These are phyloP conservation scores for Dipodomys spectabilis DNA, from an alignment of 2,113 vertebrate genomes.

Conservation along the genomic window DNA sequence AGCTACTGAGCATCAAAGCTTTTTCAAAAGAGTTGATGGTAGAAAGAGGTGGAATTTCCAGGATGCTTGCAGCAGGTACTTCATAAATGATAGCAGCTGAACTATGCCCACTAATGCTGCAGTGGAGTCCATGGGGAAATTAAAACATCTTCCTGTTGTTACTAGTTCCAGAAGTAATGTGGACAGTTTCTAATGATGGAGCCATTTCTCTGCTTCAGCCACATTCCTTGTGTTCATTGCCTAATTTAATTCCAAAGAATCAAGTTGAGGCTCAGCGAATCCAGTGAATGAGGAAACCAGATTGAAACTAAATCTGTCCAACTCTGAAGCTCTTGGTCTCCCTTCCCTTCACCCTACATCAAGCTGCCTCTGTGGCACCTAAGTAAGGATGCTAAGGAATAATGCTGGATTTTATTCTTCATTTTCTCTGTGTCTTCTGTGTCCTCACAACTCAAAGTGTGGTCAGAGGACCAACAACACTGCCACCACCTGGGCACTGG, in stretches of 20 bases:
- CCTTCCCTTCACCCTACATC: no score
- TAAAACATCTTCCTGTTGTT: not conserved
- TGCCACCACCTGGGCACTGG: not conserved
- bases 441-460: not conserved
- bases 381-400: not conserved
- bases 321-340: not conserved
- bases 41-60: not conserved
- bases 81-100: not conserved
- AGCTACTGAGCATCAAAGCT: not conserved
- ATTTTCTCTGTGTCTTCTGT: not conserved
- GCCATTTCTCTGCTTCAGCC: not conserved
- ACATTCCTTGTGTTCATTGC: not conserved
- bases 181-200: not conserved
- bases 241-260: not conserved
- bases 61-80: not conserved
- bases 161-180: not conserved
- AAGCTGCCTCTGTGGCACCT: not conserved
- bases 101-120: not conserved
- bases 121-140: not conserved
- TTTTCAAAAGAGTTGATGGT: not conserved
- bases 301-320: not conserved
- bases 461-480: not conserved
- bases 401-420: not conserved
- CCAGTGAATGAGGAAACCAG: conserved; percentile 6
- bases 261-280: not conserved